Conservation (phyloP, 2,797 vertebrate species). For the Melanotaenia boesemani region DNA sequence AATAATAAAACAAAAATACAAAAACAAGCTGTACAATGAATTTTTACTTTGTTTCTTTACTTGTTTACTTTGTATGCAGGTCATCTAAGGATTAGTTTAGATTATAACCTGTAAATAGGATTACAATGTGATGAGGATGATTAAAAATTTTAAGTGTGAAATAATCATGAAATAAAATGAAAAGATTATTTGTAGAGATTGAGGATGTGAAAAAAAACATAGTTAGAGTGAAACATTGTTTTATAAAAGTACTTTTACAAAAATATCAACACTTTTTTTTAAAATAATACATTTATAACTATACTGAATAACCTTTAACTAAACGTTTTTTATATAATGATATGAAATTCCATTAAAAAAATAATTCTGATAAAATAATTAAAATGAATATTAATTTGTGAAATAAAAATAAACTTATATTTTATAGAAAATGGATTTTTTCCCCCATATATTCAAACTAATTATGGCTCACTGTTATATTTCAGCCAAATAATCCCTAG, state of each 20-base stretch:
- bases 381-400: background rate
- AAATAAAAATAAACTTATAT: background rate
- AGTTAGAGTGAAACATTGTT: background rate
- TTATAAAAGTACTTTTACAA: no score
- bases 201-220: background rate
- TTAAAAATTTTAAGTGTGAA: background rate
- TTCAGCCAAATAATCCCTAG: constrained; percentile 50
- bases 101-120: background rate
- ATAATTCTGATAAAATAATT: background rate
- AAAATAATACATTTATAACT: no score
- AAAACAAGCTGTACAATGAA: background rate
- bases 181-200: background rate
- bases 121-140: background rate
- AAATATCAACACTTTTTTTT: no score
- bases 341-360: no score
- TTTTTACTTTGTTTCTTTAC: background rate
- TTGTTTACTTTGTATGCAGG: background rate
- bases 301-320: no score
- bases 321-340: background rate
- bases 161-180: background rate
- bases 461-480: constrained; percentile 45
- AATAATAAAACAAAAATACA: background rate
- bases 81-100: background rate
- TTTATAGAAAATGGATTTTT: background rate
- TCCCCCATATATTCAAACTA: background rate